A percentile compares a stretch with the other conserved stretches of the same genome.
Conservation (phyloP, 2,797 vertebrate species). For the Rhinichthys osculus region DNA sequence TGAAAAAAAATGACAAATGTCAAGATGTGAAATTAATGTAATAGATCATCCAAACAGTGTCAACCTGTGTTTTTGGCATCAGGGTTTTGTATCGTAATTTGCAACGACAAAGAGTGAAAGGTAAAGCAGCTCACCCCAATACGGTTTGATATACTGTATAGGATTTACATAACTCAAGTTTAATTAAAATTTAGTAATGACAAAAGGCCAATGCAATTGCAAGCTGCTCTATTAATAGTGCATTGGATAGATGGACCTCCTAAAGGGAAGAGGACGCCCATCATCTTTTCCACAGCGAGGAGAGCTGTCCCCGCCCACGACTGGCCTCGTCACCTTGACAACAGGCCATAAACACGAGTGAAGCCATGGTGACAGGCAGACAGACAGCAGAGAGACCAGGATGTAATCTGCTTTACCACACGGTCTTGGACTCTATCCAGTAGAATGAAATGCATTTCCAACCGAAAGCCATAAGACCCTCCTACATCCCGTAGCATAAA, state of each 20-base stretch:
- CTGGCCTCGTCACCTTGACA: constrained; percentile 69
- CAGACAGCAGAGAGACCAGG: constrained; percentile 52
- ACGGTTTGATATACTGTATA: background rate
- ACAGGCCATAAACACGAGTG: constrained; percentile 71
- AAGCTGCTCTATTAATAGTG: constrained; percentile 36
- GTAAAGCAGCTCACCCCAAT: constrained; percentile 6
- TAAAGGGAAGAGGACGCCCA: constrained; percentile 47
- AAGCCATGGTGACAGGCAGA: constrained; percentile 64
- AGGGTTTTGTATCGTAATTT: background rate
- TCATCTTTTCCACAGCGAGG: constrained; percentile 52
- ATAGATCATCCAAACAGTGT: constrained; percentile 7
- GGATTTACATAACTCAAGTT: constrained; percentile 21
- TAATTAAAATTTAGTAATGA: constrained; percentile 37
- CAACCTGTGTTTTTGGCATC: background rate
- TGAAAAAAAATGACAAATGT: background rate
- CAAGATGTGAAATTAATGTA: background rate
- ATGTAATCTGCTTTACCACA: constrained; percentile 55
- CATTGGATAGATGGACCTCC: constrained; percentile 48
- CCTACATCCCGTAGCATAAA: background rate
- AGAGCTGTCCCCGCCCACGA: constrained; percentile 60
- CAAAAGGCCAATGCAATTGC: constrained; percentile 30
- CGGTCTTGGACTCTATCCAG: constrained; percentile 8
- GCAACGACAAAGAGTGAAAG: constrained; percentile 22
- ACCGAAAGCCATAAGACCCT: constrained; percentile 34
- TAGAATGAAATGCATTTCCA: constrained; percentile 15